phyloP scores from a whole-genome alignment of 2,113 vertebrate genomes.

The Rhombomys opimus region DNA sequence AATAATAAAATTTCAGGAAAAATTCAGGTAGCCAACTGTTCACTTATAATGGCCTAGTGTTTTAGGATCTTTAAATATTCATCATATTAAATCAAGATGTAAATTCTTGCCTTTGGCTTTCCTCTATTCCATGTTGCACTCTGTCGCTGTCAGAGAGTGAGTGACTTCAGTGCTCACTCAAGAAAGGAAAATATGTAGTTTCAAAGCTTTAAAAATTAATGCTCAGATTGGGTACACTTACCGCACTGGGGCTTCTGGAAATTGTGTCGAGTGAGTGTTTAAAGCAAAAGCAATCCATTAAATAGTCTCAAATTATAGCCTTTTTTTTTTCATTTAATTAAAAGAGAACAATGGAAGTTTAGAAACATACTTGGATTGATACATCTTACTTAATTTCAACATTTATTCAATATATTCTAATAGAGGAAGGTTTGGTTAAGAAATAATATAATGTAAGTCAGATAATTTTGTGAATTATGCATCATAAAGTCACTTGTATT shows the following conservation, averaged over 20 bases:
- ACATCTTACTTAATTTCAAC: neutral
- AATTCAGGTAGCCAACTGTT: neutral
- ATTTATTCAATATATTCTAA: neutral
- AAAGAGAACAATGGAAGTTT: neutral
- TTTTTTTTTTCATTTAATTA: neutral
- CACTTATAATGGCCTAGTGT: neutral
- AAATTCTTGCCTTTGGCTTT: neutral
- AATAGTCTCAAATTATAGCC: neutral
- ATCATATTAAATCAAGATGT: neutral
- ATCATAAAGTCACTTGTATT: neutral
- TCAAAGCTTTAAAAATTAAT: slow-evolving; percentile 18
- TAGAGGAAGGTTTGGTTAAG: neutral
- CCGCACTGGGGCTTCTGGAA: neutral
- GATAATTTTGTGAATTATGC: neutral
- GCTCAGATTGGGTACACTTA: neutral
- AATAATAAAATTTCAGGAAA: neutral
- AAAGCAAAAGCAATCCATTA: neutral
- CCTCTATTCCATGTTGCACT: neutral
- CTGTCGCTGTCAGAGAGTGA: neutral
- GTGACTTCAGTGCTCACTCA: neutral
- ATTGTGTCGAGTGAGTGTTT: neutral
- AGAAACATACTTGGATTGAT: neutral
- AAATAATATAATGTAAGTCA: neutral
- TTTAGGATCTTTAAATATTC: neutral
- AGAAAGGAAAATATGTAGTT: neutral